Percentiles rank a stretch among this genome's conserved stretches.
Evolutionary conservation across 1,140 invertebrate species (phyloP).

Genomic region (Zaprionus ghesquierei): DNA sequence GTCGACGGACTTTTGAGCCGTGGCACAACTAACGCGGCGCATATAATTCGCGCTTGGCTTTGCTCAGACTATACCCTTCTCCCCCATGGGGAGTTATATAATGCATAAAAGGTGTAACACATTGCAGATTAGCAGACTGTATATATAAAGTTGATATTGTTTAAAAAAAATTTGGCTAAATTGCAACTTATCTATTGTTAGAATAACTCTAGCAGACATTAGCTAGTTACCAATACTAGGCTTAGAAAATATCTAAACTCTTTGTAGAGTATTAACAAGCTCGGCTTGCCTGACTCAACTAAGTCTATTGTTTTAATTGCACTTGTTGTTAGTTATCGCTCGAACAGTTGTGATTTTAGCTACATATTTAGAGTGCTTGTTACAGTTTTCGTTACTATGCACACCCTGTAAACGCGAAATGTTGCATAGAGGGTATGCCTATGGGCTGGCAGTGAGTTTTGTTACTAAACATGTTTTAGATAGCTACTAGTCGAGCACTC

Average conservation of each 20-base stretch:
- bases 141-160: too few species aligned
- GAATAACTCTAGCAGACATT: too few species aligned
- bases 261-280: not conserved
- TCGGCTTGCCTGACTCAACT: not conserved
- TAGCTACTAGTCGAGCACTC: conserved; percentile 18
- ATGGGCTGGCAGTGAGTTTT: not conserved
- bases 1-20: conserved; percentile 49
- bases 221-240: too few species aligned
- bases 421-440: not conserved
- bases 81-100: not conserved
- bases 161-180: too few species aligned
- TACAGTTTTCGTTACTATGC: conserved; percentile 2
- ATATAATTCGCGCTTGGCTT: conserved; percentile 44
- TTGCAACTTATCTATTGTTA: too few species aligned
- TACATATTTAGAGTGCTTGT: conserved; percentile 17
- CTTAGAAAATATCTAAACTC: too few species aligned
- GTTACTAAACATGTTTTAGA: not conserved
- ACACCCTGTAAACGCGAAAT: not conserved
- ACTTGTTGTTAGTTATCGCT: conserved; percentile 9
- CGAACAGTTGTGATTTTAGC: not conserved
- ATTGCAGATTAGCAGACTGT: too few species aligned
- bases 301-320: conserved; percentile 5
- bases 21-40: conserved; percentile 24
- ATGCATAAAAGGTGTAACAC: not conserved
- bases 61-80: not conserved